Evolutionary conservation across 2,888 invertebrate species (phyloP).

Genomic region (Aporophyla nigra): DNA sequence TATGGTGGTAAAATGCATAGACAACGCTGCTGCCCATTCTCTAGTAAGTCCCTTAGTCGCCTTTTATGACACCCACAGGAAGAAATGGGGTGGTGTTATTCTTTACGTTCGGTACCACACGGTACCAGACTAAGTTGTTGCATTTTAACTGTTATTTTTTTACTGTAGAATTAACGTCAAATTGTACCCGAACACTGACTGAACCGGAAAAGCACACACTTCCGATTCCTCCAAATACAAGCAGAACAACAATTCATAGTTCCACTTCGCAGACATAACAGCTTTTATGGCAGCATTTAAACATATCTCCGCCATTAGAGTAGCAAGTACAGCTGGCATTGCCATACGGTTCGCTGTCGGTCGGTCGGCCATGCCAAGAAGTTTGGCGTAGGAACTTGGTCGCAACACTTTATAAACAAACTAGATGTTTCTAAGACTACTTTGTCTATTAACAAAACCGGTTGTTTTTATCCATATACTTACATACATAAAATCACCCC

Average conservation of each 20-base stretch:
- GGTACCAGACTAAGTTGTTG: not conserved
- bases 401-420: constrained; percentile 18
- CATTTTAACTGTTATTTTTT: not conserved
- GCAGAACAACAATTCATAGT: constrained; percentile 17
- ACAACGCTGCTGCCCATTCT: no score
- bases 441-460: not conserved
- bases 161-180: not conserved
- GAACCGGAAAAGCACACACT: not conserved
- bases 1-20: no score
- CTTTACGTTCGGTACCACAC: no score
- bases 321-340: constrained; percentile 31
- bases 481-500: no score
- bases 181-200: not conserved
- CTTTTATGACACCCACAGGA: no score
- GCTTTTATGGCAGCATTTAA: constrained; percentile 51
- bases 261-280: constrained; percentile 24
- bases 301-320: constrained; percentile 49
- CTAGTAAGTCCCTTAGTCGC: no score
- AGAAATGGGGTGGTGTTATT: no score
- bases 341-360: constrained; percentile 16
- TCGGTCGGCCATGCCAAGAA: constrained; percentile 52
- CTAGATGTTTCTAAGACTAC: constrained; percentile 2
- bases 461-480: not conserved
- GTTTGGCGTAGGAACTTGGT: constrained; percentile 31
- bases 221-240: not conserved